Base-by-base conservation (phyloP, 1,140 invertebrate species). In the Steinernema feltiae region DNA sequence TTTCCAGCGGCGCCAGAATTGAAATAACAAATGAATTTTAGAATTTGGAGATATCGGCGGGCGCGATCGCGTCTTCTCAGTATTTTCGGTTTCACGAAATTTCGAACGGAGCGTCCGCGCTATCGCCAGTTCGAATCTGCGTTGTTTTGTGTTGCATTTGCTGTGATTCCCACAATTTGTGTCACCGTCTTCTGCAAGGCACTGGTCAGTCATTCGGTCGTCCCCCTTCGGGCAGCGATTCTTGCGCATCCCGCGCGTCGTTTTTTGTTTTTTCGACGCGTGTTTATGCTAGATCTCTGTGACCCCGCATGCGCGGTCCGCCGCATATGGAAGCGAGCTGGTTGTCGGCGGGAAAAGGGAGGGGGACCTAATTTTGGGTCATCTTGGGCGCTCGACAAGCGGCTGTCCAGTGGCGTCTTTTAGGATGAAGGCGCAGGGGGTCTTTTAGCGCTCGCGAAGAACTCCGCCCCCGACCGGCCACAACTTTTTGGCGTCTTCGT, bases 91-190 rank as follows among this genome's bases (percentile, higher is more conserved):
- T n/a, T n/a, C n/a, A n/a, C n/a, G n/a, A n/a, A n/a, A n/a, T n/a
- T n/a, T n/a, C n/a, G n/a, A n/a, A n/a, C n/a, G n/a, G n/a, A n/a
- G n/a, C n/a, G n/a, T n/a, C n/a, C n/a, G n/a, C 53, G 24, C 24
- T 63, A 63, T 63, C 53, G 53, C 53, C 12, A 3, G 35, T 27
- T 27, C 53, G 53, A 27, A 63, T 63, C 53, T 7, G 53, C 53
- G 53, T 63, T 63, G 53, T 63, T 63, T 63, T 63, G 53, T 63
- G n/a, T n/a, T n/a, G n/a, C n/a, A n/a, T n/a, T n/a, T n/a, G n/a
- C n/a, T 63, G 53, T 21, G 24, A 63, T 21, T 63, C 15, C 12
- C 12, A 12, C 53, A 63, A 12, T 17, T 17, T 63, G 53, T 17
- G 12, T 17, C 53, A 63, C 24, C 12, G 12, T 3, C 53, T 27